Evolutionary conservation across 2,797 vertebrate genomes (phyloP), one percentile per base, ranked within the genome.

Genomic region (Trachurus trachurus): DNA sequence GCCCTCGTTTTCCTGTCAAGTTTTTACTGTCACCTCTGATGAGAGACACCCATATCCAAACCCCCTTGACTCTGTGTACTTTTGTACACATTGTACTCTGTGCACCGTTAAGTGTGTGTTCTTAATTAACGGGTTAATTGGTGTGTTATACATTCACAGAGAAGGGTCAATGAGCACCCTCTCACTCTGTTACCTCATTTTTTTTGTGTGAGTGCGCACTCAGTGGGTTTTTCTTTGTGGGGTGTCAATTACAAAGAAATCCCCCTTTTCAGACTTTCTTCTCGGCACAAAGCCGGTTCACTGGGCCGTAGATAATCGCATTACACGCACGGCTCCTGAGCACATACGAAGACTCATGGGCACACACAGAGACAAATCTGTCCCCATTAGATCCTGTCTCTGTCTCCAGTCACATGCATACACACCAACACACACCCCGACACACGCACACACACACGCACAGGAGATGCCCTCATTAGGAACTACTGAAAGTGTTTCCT

Each of bases 221-320:
- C 50, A 65, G 75, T 76, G 57, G 71, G 9, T 49, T 81, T 87
- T 88, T 64, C 58, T 72, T 72, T 62, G 61, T 62, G 78, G 87
- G 88, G 93, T 91, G 88, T 93, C 88, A 85, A 11, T 94, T 92
- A 90, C 91, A 89, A 58, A 87, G 75, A 88, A 90, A 91, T 86
- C 90, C 87, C 77, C 60, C 79, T 85, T 80, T 91, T 89, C 72
- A 88, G 81, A 87, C 67, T 76, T 58, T 87, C 74, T 80, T 85
- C 82, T 81, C 76, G 88, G 88, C 75, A 89, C 88, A 89, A 91
- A 88, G 76, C 75, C 78, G n/a, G 74, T 81, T 77, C 80, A 74
- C 65, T 84, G 78, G 64, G 71, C 86, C 78, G 5, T 80, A 71
- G 78, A 79, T 94, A 94, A 94, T 93, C 88, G 4, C 76, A 91